Percentiles rank a stretch among this genome's conserved stretches.
Evolutionary conservation across 1,140 invertebrate species (phyloP).

Genomic region (Pollicipes pollicipes): DNA sequence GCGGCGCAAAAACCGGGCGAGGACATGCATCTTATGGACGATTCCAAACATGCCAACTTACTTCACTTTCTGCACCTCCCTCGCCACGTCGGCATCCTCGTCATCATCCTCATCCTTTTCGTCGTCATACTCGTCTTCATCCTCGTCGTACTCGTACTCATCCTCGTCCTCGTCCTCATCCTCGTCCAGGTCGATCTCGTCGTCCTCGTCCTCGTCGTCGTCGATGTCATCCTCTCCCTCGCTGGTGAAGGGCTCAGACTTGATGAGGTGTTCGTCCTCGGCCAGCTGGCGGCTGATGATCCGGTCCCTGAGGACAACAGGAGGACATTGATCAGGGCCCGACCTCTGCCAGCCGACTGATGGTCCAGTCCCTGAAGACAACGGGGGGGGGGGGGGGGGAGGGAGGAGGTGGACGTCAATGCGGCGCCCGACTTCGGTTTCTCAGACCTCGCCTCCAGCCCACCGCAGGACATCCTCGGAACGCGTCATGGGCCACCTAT

Average conservation of each 20-base stretch:
- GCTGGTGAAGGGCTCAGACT: neutral
- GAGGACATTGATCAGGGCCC: no score
- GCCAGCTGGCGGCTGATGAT: neutral
- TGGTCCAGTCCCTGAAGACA: no score
- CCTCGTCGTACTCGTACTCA: neutral
- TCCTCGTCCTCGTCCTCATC: neutral
- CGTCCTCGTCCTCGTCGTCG: neutral
- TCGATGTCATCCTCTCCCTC: neutral
- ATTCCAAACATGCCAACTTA: no score
- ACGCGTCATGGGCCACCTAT: no score
- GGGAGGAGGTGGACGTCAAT: no score
- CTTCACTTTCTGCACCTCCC: neutral
- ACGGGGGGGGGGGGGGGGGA: no score
- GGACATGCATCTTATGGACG: no score
- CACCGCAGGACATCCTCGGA: no score
- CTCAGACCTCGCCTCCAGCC: no score
- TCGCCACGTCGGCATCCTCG: neutral
- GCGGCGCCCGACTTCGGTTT: no score
- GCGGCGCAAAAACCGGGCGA: no score
- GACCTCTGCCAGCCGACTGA: no score
- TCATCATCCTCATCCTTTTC: neutral
- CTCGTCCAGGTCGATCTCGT: neutral
- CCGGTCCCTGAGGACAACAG: neutral
- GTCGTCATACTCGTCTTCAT: neutral
- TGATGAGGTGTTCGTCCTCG: neutral